Base-by-base conservation (phyloP, 53 echinoderm and acorn worm species). In the Paelopatides confundens region DNA sequence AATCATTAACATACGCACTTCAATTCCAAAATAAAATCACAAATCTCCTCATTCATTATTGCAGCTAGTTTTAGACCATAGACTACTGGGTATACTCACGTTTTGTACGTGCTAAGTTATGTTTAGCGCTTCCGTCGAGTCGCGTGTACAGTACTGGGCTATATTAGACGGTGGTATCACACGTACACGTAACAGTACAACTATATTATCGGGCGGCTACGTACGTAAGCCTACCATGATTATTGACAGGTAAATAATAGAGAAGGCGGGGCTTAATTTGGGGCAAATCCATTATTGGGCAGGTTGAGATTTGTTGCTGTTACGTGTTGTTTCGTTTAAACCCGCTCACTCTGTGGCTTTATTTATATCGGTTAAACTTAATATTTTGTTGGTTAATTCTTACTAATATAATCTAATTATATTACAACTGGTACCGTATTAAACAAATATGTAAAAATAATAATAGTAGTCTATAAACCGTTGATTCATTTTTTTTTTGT, bases 161-260 rank as follows among this genome's bases (percentile, higher is more conserved):
- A 12, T 39, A n/a, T n/a, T n/a, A 39, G 74, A 74, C 5, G 37
- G 74, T 39, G 23, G 28, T 74, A 18, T 39, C 74, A 74, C 74
- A 74, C 74, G 74, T 74, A 74, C 70, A 70, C 58, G 21, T 18
- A 39, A 74, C 27, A 39, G 39, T 39, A 46, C 74, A 74, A 32
- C 74, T 39, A 68, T 32, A 68, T 33, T 36, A 74, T 39, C 74
- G 26, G 40, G 74, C 46, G 26, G 29, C 40, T 46, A 74, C 40
- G 40, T 27, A 13, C 34, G 67, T n/a, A n/a, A 29, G 37, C 21
- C 18, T 35, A 3, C 69, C 69, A 12, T 39, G 46, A 21, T 43
- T 46, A 74, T 74, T 74, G 74, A 74, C 74, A 74, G 39, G 74
- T 74, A 74, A 74, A 74, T 74, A 74, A 74, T 74, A 74, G 74